phyloP scores from a whole-genome alignment of 2,113 vertebrate species.

The Bos indicus region DNA sequence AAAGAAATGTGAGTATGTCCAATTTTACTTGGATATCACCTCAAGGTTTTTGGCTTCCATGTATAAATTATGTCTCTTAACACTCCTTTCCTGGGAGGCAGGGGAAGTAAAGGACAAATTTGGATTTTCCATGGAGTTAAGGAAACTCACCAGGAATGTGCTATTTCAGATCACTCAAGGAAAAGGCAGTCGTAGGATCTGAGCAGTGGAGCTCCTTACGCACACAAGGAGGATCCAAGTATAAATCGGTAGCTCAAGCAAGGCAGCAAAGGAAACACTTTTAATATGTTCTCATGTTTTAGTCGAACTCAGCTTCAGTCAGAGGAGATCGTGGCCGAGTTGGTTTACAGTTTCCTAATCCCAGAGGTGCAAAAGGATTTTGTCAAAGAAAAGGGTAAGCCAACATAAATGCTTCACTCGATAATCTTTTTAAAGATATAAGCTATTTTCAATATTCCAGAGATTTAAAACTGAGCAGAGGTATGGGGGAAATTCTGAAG shows the following conservation, averaged over 20 bases:
- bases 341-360: conserved; percentile 94
- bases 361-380: conserved; percentile 88
- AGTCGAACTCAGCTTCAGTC: conserved; percentile 88
- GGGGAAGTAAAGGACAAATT: neutral
- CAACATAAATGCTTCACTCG: neutral
- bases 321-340: conserved; percentile 93
- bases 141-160: neutral
- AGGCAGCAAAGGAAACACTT: neutral
- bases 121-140: neutral
- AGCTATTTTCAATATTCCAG: neutral
- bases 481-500: neutral
- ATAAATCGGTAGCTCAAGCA: neutral
- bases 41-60: neutral
- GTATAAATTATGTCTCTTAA: neutral
- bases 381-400: conserved; percentile 89
- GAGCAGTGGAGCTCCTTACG: neutral
- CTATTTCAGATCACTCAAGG: neutral
- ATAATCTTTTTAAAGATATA: neutral
- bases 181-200: neutral
- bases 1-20: neutral
- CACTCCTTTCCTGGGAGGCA: neutral
- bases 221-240: neutral
- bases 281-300: conserved; percentile 44
- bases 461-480: conserved; percentile 9
- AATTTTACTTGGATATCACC: neutral